Evolutionary conservation across 1,140 invertebrate species (phyloP).

Genomic region (Sweltsa coloradensis): DNA sequence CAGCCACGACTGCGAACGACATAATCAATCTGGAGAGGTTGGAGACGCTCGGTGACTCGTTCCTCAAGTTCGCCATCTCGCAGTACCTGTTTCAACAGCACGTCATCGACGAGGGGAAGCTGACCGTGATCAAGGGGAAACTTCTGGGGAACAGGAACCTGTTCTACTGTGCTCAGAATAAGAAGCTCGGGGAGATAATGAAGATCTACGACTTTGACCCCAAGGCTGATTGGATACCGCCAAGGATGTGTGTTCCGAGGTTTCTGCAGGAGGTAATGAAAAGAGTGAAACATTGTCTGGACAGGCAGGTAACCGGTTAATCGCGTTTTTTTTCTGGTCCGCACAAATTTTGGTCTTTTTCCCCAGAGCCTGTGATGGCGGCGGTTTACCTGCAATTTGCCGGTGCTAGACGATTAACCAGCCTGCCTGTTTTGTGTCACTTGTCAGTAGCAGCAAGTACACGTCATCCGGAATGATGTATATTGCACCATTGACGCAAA

Average conservation of each 20-base stretch:
- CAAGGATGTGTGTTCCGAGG: slow-evolving; percentile 33
- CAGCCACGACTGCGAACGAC: slow-evolving; percentile 56
- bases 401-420: no score
- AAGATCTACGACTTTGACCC: slow-evolving; percentile 48
- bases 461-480: no score
- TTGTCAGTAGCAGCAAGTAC: no score
- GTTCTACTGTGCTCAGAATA: slow-evolving; percentile 44
- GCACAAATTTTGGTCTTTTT: no score
- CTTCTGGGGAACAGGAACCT: slow-evolving; percentile 75
- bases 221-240: slow-evolving; percentile 51
- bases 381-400: no score
- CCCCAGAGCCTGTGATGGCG: no score
- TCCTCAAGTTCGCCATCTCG: slow-evolving; percentile 67
- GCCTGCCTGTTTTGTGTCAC: no score
- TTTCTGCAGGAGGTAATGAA: slow-evolving; percentile 21
- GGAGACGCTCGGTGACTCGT: slow-evolving; percentile 81
- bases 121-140: slow-evolving; percentile 61
- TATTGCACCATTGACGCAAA: no score
- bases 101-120: slow-evolving; percentile 56
- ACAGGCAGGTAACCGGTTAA: no score
- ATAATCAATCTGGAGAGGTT: slow-evolving; percentile 69
- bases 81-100: slow-evolving; percentile 60
- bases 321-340: no score
- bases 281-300: slow-evolving; percentile 19
- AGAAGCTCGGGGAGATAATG: slow-evolving; percentile 33